Evolutionary conservation across 2,113 vertebrate genomes (phyloP).

Genomic region (Syngnathoides biaculeatus): DNA sequence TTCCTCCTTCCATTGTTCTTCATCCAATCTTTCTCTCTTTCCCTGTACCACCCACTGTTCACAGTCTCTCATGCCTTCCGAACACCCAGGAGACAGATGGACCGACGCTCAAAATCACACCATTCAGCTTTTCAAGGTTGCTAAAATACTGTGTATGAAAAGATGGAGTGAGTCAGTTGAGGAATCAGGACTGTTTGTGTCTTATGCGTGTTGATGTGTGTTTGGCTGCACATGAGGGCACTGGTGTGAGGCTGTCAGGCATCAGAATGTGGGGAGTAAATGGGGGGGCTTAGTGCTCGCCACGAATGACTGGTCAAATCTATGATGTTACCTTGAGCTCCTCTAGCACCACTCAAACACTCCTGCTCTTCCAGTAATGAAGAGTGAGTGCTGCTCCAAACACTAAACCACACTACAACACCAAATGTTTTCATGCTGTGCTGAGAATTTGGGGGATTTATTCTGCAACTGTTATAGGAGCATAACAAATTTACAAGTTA

Average conservation of each 20-base stretch:
- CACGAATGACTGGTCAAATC: conserved; percentile 66
- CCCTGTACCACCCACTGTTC: conserved; percentile 44
- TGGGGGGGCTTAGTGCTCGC: conserved; percentile 69
- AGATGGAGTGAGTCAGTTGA: conserved; percentile 46
- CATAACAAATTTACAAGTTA: neutral
- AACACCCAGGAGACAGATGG: conserved; percentile 69
- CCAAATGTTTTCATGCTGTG: conserved; percentile 1
- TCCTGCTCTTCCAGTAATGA: conserved; percentile 53
- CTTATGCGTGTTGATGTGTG: conserved; percentile 25
- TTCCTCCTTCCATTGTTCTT: conserved; percentile 54
- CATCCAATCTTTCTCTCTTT: conserved; percentile 40
- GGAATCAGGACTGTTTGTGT: conserved; percentile 33
- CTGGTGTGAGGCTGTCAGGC: conserved; percentile 43
- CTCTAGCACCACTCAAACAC: conserved; percentile 40
- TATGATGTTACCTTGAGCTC: conserved; percentile 67
- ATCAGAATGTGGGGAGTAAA: conserved; percentile 57
- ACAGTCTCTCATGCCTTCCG: conserved; percentile 54
- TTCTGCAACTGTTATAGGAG: neutral
- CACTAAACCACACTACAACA: conserved; percentile 14
- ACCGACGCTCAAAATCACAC: conserved; percentile 71
- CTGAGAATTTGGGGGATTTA: neutral
- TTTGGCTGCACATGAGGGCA: conserved; percentile 36
- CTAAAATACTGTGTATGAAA: conserved; percentile 56
- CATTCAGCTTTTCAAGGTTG: conserved; percentile 73
- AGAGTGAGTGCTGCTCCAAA: conserved; percentile 51